Evolutionary conservation across 2,797 vertebrate genomes (phyloP).

Genomic region (Cheirogaleus major): DNA sequence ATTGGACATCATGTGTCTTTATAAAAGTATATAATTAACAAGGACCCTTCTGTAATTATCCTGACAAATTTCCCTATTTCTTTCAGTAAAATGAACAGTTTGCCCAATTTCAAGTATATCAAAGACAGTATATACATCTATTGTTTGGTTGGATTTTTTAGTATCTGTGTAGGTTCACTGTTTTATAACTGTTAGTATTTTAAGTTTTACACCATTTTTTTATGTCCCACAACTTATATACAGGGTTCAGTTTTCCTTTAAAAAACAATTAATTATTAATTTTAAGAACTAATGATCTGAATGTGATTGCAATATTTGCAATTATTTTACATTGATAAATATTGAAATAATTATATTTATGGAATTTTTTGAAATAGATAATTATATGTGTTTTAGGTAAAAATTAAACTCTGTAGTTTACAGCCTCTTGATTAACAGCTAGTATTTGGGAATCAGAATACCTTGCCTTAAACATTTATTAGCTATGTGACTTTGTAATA

Average conservation of each 20-base stretch:
- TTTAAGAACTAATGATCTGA: background rate
- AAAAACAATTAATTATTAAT: background rate
- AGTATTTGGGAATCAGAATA: background rate
- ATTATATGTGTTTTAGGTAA: background rate
- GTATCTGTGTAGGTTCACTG: background rate
- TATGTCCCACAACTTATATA: background rate
- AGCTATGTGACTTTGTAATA: background rate
- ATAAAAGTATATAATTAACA: background rate
- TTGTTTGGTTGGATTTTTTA: background rate
- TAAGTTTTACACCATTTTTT: background rate
- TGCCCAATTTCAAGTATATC: background rate
- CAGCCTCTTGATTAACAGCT: background rate
- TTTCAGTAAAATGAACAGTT: background rate
- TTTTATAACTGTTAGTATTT: conserved; percentile 26
- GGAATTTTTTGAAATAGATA: background rate
- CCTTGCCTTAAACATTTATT: background rate
- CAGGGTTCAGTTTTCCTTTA: background rate
- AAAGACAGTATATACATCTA: background rate
- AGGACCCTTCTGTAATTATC: background rate
- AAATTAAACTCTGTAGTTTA: background rate
- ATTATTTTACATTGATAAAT: background rate
- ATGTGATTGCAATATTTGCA: background rate
- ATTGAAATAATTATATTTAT: background rate
- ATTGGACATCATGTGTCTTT: background rate
- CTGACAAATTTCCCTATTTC: background rate